Base-by-base conservation (phyloP, 2,888 invertebrate species). In the Aleiodes leptofemur region DNA sequence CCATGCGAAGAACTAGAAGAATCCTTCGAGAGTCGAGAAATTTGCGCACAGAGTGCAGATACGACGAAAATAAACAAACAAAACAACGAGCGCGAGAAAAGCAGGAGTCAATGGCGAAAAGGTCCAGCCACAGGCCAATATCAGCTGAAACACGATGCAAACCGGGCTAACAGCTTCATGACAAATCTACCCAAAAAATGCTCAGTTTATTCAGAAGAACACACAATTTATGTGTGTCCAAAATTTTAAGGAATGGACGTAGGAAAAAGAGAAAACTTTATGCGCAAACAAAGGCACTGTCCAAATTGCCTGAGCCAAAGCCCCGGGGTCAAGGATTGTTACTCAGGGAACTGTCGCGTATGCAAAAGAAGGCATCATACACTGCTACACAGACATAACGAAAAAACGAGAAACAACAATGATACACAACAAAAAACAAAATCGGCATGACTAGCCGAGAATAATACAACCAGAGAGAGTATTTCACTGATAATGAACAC, bases 391-490 rank as follows among this genome's bases (percentile, higher is more conserved):
- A 8, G 14, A 31, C n/a, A 31, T 13, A 8, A 31, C 1, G 7
- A 9, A 31, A 4, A 7, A 13, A 51, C 51, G 51, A 6, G n/a
- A 51, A 51, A 51, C n/a, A 51, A n/a, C n/a, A 3, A 51, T 5
- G 51, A 11, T 51, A 51, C 51, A n/a, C 51, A 51, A 51, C n/a
- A n/a, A 51, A 5, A 61, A n/a, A 13, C 38, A 6, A 43, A 4
- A 14, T 43, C 64, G 11, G 43, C n/a, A n/a, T 64, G 64, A 64
- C 64, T 64, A 64, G 6, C 4, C n/a, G 13, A 11, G n/a, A 51
- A 51, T 1, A n/a, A 11, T 11, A 51, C 51, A 64, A 38, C 38
- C 38, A 3, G 38, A 38, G 38, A 38, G 3, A 38, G 38, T 3
- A 9, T 56, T 16, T 56, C 56, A 9, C 7, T 9, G 2, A 1